Evolutionary conservation across 1,140 invertebrate genomes (phyloP).

Genomic region (Ips typographus): DNA sequence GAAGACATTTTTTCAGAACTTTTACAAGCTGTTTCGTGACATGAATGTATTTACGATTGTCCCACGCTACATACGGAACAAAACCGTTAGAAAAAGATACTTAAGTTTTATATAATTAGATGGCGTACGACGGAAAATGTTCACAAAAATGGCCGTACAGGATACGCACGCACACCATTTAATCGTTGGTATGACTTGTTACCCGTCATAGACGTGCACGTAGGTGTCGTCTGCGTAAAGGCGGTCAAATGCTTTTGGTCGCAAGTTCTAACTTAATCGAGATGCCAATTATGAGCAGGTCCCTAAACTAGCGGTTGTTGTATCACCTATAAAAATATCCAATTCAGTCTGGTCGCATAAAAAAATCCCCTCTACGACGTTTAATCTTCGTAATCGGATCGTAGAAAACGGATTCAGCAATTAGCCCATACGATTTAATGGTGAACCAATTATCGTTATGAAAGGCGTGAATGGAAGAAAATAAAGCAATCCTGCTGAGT

Average conservation of each 20-base stretch:
- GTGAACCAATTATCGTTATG: slow-evolving; percentile 14
- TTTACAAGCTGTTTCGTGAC: slow-evolving; percentile 17
- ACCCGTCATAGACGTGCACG: no score
- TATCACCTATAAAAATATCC: no score
- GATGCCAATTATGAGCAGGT: no score
- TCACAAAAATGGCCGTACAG: slow-evolving; percentile 18
- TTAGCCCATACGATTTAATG: slow-evolving; percentile 7
- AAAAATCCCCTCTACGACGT: no score
- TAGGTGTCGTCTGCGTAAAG: no score
- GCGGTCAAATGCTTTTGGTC: no score
- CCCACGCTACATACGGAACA: slow-evolving; percentile 18
- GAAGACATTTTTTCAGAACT: no score
- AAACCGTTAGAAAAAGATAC: slow-evolving; percentile 24
- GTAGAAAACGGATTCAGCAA: slow-evolving; percentile 3
- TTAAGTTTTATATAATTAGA: slow-evolving; percentile 28
- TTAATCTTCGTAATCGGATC: neutral
- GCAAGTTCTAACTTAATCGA: no score
- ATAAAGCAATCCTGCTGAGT: slow-evolving; percentile 13
- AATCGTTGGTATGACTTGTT: neutral
- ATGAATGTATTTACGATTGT: slow-evolving; percentile 28
- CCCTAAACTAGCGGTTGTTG: no score
- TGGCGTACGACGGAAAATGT: slow-evolving; percentile 9
- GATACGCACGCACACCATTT: slow-evolving; percentile 8
- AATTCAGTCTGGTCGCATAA: no score
- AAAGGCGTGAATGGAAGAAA: slow-evolving; percentile 11